Base-by-base conservation (phyloP, 2,113 vertebrate species). In the Lepidothrix coronata region DNA sequence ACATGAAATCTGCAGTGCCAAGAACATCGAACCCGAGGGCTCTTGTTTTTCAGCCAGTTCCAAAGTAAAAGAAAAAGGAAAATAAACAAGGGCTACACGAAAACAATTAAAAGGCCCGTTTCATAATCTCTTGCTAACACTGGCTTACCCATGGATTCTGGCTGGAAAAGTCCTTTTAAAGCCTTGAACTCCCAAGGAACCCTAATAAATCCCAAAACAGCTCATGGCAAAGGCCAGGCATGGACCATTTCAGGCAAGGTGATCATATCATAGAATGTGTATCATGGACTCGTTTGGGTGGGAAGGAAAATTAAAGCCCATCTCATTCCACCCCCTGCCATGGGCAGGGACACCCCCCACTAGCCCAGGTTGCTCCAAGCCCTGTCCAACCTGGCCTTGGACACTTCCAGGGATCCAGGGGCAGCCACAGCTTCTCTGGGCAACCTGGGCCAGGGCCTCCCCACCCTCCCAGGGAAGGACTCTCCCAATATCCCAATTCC, bases 41-140 rank as follows among this genome's bases (percentile, higher is more conserved):
- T 92, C 83, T 17, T 86, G 68, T 27, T 83, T 66, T 43, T 19
- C 62, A 70, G 67, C n/a, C 88, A 73, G 82, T 46, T 73, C 33
- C 65, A 73, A 84, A 91, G 83, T 24, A 65, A 90, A 75, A 94
- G 54, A 72, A 94, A 92, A 91, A 59, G 28, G 37, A 70, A 93
- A 92, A 92, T 39, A 91, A 93, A 89, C 66, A 89, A 41, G 52
- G 72, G 48, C 33, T 89, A 85, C 16, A 11, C 81, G 57, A 80
- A 87, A 94, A 95, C 80, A 93, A 95, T 78, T 81, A 87, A 52
- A 93, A 89, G 39, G 61, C 25, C 24, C 19, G 8, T 96, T 94
- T 91, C 66, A 16, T 37, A 77, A 92, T 41, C 43, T 70, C 37
- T 58, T 84, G 61, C n/a, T 59, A 81, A 52, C 8, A 13, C 52